phyloP scores from a whole-genome alignment of 2,888 invertebrate species.

The Eledona agricola region DNA sequence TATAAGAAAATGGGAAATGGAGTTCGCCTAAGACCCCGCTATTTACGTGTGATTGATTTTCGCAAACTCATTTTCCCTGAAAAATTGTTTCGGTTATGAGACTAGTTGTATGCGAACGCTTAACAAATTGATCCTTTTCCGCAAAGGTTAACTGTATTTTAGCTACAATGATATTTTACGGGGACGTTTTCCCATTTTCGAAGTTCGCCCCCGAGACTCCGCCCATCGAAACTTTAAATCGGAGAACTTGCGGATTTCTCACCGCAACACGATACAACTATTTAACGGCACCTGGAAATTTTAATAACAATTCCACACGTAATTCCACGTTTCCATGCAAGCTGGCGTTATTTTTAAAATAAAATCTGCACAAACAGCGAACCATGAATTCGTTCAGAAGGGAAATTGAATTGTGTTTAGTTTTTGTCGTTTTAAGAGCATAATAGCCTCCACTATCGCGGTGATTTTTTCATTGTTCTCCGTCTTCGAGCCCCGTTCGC shows the following conservation, averaged over 20 bases:
- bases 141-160: conserved; percentile 29
- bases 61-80: conserved; percentile 33
- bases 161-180: conserved; percentile 26
- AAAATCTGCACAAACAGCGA: no score
- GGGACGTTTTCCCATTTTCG: conserved; percentile 12
- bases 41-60: conserved; percentile 37
- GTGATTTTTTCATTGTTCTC: no score
- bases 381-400: no score
- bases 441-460: no score
- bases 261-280: no score
- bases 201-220: conserved; percentile 3
- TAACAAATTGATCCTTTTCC: conserved; percentile 26
- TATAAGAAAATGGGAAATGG: conserved; percentile 30
- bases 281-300: no score
- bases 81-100: conserved; percentile 35
- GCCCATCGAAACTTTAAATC: conserved; percentile 18
- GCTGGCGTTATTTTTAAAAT: no score
- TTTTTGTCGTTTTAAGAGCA: no score
- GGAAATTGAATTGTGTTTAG: no score
- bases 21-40: conserved; percentile 30
- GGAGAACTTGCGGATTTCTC: conserved; percentile 19
- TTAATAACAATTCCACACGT: no score
- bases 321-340: no score
- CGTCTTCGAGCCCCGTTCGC: conserved; percentile 3
- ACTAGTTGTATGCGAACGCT: conserved; percentile 27